Conservation (phyloP, 1,140 invertebrate species). For the Anagrus nilaparvatae region DNA sequence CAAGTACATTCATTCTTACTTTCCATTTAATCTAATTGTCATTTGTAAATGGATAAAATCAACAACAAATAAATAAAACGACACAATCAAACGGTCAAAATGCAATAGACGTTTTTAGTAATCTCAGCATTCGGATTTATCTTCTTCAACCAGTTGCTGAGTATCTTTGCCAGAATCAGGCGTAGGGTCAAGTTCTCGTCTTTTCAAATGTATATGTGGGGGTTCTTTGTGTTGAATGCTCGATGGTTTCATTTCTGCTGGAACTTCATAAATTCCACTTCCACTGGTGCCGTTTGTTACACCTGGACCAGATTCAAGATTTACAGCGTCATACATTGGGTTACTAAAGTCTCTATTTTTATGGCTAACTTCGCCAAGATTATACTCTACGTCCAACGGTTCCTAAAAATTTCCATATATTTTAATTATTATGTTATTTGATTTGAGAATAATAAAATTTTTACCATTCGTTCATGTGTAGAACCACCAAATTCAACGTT, state of each 20-base stretch:
- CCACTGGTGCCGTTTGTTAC: constrained; percentile 48
- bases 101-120: background rate
- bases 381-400: constrained; percentile 65
- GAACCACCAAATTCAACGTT: constrained; percentile 82
- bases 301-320: constrained; percentile 33
- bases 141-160: constrained; percentile 79
- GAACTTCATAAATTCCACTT: constrained; percentile 66
- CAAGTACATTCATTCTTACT: background rate
- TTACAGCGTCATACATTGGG: constrained; percentile 88
- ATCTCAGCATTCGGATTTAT: constrained; percentile 51
- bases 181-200: constrained; percentile 71
- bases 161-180: constrained; percentile 87
- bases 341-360: constrained; percentile 87
- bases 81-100: background rate
- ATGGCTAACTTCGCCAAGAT: constrained; percentile 55
- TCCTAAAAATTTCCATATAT: constrained; percentile 35
- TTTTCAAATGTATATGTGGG: constrained; percentile 59
- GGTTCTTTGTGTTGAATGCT: constrained; percentile 66
- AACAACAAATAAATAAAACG: background rate
- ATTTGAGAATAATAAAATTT: background rate
- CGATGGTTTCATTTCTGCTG: constrained; percentile 66
- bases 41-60: background rate
- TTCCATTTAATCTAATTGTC: background rate
- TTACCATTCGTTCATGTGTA: constrained; percentile 39
- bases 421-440: background rate